These are phyloP conservation scores for Amblyjoppa fuscipennis DNA, from an alignment of 2,888 invertebrate genomes.

Conservation along the genomic window DNA sequence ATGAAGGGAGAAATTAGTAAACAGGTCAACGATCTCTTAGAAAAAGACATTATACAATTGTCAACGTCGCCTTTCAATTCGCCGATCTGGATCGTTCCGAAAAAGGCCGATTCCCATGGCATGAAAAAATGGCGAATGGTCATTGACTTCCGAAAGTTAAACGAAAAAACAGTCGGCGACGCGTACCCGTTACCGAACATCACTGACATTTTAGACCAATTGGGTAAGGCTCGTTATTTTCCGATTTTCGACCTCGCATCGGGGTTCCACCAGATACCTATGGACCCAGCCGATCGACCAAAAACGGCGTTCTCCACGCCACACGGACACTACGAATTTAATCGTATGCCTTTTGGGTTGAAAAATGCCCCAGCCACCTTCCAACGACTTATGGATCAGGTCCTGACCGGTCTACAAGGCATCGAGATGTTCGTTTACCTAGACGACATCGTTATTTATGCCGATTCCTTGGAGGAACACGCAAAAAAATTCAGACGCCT, in stretches of 20 bases:
- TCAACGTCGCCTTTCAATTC: background rate
- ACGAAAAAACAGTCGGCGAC: too few species aligned
- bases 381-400: too few species aligned
- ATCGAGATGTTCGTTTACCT: background rate
- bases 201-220: slow-evolving; percentile 18
- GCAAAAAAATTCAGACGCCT: slow-evolving; percentile 3
- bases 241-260: slow-evolving; percentile 3
- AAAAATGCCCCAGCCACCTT: too few species aligned
- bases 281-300: slow-evolving; percentile 17
- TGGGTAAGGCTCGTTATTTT: slow-evolving; percentile 31
- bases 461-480: slow-evolving; percentile 21
- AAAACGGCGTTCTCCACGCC: background rate
- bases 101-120: too few species aligned
- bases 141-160: too few species aligned
- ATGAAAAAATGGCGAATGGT: too few species aligned
- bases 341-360: too few species aligned
- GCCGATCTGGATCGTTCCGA: too few species aligned
- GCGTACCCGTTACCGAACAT: too few species aligned
- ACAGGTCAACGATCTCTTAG: background rate
- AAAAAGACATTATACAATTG: background rate
- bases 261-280: slow-evolving; percentile 15
- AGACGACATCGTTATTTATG: too few species aligned
- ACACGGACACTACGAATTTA: slow-evolving; percentile 19
- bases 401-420: too few species aligned
- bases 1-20: slow-evolving; percentile 8